phyloP scores from a whole-genome alignment of 2,888 invertebrate genomes.

The Mesorhabditis spiculigera region DNA sequence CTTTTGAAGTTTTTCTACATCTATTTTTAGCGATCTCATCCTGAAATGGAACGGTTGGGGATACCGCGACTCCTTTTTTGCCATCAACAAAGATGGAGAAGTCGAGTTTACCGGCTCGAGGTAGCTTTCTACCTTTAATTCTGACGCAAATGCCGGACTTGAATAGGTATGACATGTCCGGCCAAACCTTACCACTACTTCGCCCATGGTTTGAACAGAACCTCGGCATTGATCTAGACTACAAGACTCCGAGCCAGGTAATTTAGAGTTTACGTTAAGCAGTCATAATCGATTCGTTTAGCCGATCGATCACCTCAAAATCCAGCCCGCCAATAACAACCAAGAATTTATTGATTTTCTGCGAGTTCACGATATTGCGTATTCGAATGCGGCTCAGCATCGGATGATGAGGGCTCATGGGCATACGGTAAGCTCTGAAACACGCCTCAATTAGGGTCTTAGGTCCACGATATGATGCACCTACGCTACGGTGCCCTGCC shows the following conservation, averaged over 20 bases:
- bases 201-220: constrained; percentile 75
- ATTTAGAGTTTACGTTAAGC: constrained; percentile 6
- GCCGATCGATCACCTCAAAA: constrained; percentile 64
- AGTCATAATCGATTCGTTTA: constrained; percentile 12
- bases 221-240: constrained; percentile 67
- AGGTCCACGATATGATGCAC: constrained; percentile 77
- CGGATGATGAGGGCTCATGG: constrained; percentile 53
- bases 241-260: constrained; percentile 41
- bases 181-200: constrained; percentile 73
- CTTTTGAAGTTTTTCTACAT: background rate
- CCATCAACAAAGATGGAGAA: constrained; percentile 65
- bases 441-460: background rate
- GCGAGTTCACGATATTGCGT: constrained; percentile 75
- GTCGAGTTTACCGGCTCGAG: constrained; percentile 80
- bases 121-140: constrained; percentile 61
- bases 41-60: constrained; percentile 99
- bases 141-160: constrained; percentile 2
- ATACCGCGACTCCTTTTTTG: constrained; percentile 89
- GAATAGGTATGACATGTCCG: constrained; percentile 59
- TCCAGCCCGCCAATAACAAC: constrained; percentile 79
- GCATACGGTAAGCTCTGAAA: constrained; percentile 31
- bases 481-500: constrained; percentile 72
- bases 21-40: constrained; percentile 42
- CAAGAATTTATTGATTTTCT: constrained; percentile 82
- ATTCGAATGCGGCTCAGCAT: constrained; percentile 72